Conservation (phyloP, 2,113 vertebrate genomes). For the Aix galericulata region DNA sequence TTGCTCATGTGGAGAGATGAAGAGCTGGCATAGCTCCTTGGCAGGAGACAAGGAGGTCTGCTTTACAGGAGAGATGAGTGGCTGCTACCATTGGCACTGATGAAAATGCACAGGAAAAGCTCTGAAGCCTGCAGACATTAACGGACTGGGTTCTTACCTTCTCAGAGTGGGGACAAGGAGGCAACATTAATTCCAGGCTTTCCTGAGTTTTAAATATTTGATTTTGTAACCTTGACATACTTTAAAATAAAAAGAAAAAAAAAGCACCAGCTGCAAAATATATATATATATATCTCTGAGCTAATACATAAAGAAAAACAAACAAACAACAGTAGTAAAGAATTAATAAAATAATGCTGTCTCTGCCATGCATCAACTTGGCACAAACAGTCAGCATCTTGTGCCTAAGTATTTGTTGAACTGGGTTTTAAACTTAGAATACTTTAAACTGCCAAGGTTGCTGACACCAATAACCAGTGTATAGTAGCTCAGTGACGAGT, state of each 20-base stretch:
- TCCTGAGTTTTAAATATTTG: background rate
- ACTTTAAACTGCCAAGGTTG: slow-evolving; percentile 40
- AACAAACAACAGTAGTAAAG: background rate
- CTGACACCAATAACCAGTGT: background rate
- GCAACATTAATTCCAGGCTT: background rate
- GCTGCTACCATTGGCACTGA: background rate
- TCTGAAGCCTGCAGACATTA: background rate
- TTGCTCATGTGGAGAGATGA: background rate
- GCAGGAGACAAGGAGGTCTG: background rate
- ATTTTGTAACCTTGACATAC: background rate
- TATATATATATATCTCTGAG: background rate
- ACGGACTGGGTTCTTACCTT: background rate
- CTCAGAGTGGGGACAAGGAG: background rate
- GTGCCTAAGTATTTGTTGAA: background rate
- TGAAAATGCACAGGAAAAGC: background rate
- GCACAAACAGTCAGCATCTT: background rate
- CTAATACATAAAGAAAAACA: too few species aligned
- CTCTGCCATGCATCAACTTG: background rate
- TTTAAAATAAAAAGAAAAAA: background rate
- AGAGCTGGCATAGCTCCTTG: background rate
- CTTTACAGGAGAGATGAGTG: background rate
- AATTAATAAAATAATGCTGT: background rate
- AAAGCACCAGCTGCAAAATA: background rate
- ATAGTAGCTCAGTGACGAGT: background rate
- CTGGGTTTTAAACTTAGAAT: background rate